A percentile compares a stretch with the other conserved stretches of the same genome.
Evolutionary conservation across 2,797 vertebrate species (phyloP).

Genomic region (Gobio occitaniae): DNA sequence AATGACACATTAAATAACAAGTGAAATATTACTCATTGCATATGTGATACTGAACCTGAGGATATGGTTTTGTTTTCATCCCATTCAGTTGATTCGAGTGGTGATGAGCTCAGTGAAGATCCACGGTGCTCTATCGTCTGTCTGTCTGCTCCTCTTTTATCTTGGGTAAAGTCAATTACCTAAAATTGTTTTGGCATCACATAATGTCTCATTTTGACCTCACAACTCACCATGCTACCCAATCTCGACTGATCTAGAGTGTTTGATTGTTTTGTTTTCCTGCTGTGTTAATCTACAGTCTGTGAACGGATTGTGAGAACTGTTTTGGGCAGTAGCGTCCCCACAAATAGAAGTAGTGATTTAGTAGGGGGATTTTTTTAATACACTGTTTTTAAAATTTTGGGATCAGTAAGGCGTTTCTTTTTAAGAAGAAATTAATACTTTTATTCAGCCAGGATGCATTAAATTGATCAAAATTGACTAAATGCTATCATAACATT

Average conservation of each 20-base stretch:
- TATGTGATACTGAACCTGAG: not conserved
- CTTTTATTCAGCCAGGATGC: not conserved
- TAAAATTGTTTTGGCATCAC: slow-evolving; percentile 41
- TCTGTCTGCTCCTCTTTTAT: slow-evolving; percentile 93
- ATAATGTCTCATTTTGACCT: slow-evolving; percentile 23
- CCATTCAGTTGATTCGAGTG: slow-evolving; percentile 88
- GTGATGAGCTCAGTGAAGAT: slow-evolving; percentile 95
- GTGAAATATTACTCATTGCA: not conserved
- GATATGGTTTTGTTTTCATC: not conserved
- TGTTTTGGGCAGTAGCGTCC: not conserved
- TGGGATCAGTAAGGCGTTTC: no score
- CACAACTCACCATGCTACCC: slow-evolving; percentile 68
- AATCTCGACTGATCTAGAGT: slow-evolving; percentile 46
- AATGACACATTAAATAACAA: not conserved
- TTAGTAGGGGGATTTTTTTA: not conserved
- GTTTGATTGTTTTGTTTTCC: slow-evolving; percentile 21
- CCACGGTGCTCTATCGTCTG: slow-evolving; percentile 90
- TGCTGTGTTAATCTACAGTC: not conserved
- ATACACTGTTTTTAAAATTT: not conserved
- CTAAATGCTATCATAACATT: not conserved
- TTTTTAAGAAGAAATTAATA: not conserved
- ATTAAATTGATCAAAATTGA: not conserved
- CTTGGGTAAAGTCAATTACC: slow-evolving; percentile 86
- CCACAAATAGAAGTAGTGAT: not conserved
- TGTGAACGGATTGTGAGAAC: not conserved